phyloP scores from a whole-genome alignment of 1,140 invertebrate species.

The Diuraphis noxia region DNA sequence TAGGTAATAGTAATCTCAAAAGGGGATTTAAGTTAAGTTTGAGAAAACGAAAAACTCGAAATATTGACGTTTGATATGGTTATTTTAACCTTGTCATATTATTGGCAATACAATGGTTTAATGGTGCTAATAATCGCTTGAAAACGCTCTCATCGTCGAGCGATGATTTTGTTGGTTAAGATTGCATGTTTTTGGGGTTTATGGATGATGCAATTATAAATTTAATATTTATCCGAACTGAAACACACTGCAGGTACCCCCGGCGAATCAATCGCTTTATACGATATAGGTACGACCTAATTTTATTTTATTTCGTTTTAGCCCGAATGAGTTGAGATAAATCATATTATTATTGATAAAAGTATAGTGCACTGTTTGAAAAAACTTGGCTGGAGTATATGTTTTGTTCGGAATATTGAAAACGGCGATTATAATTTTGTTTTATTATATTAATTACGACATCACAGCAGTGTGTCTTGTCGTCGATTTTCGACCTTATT shows the following conservation, averaged over 20 bases:
- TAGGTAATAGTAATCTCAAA: not conserved
- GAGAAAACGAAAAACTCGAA: not conserved
- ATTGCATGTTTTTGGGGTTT: not conserved
- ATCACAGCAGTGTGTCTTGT: not conserved
- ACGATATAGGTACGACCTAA: not conserved
- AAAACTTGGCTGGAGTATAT: not conserved
- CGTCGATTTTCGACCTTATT: not conserved
- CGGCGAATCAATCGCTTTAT: accelerated
- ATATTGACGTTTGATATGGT: not conserved
- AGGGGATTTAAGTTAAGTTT: not conserved
- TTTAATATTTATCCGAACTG: not conserved
- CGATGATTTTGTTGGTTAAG: not conserved
- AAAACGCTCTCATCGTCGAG: not conserved
- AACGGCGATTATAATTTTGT: not conserved
- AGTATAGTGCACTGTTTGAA: not conserved
- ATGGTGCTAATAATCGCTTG: not conserved
- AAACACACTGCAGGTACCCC: not conserved
- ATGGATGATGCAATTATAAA: not conserved
- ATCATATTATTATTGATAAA: not conserved
- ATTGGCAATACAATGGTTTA: not conserved
- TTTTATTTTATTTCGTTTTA: not conserved
- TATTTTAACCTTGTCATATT: not conserved
- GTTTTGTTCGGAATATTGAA: not conserved
- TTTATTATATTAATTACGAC: not conserved
- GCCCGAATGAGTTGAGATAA: not conserved